phyloP scores from a whole-genome alignment of 2,888 invertebrate genomes.

The Oxycera nigricornis region DNA sequence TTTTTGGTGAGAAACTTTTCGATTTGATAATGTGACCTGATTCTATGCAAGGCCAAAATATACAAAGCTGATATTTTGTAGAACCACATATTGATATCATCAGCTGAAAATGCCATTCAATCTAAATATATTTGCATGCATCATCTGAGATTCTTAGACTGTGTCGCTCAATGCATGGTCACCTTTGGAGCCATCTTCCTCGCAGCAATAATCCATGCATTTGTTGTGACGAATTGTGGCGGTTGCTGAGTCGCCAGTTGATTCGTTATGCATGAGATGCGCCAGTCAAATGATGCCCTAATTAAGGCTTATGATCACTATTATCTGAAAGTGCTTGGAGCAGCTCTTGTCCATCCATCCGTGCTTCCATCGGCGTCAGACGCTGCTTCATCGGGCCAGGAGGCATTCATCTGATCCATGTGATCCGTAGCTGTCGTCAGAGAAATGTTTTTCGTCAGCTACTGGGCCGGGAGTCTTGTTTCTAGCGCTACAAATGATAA shows the following conservation, averaged over 20 bases:
- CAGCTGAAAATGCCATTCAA: too few relatives aligned
- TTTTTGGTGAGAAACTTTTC: background rate
- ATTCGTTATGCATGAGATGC: constrained; percentile 30
- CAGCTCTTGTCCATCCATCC: background rate
- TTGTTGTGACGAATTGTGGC: background rate
- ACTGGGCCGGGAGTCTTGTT: background rate
- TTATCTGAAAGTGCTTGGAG: background rate
- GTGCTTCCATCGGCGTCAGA: background rate
- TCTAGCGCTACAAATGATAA: background rate
- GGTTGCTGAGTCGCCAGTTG: background rate
- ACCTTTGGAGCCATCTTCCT: background rate
- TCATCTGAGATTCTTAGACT: background rate
- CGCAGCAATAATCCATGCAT: background rate
- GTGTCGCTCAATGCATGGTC: background rate
- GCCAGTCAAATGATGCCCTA: constrained; percentile 29
- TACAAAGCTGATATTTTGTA: too few relatives aligned
- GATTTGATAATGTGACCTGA: background rate
- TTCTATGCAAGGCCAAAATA: background rate
- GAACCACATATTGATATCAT: too few relatives aligned
- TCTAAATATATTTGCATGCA: too few relatives aligned
- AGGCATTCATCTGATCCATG: background rate
- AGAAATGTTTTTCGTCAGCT: constrained; percentile 20
- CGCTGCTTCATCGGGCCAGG: background rate
- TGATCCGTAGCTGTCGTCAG: constrained; percentile 20
- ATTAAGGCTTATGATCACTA: constrained; percentile 32